Conservation (phyloP, 2,113 vertebrate genomes). For the Dryoscopus gambensis region DNA sequence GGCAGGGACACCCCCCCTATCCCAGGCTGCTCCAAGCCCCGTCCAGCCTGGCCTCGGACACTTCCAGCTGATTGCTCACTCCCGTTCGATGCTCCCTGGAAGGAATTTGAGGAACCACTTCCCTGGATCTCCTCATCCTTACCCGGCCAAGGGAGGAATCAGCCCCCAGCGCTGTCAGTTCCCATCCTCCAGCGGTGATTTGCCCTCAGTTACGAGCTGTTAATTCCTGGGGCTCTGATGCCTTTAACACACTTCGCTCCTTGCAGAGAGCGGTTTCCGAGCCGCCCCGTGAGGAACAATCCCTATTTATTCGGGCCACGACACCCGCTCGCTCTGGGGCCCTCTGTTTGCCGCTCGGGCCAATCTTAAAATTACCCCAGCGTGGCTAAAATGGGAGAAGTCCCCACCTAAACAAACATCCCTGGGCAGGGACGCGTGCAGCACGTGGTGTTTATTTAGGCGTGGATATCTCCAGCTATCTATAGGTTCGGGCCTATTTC, state of each 20-base stretch:
- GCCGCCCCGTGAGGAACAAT: background rate
- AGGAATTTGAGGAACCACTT: background rate
- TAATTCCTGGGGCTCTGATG: background rate
- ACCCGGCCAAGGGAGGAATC: background rate
- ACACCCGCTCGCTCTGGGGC: background rate
- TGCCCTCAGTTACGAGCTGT: background rate
- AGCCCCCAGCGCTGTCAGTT: background rate
- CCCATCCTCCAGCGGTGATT: background rate
- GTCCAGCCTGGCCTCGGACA: fast-evolving
- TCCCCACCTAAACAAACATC: background rate
- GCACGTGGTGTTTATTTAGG: background rate
- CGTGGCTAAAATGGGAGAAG: background rate
- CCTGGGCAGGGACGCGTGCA: background rate
- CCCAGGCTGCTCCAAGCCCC: background rate
- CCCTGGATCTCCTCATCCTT: background rate
- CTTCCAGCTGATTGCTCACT: fast-evolving
- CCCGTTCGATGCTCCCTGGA: background rate
- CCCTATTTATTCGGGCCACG: background rate
- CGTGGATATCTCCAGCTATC: background rate
- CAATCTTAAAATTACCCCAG: background rate
- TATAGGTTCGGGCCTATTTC: background rate
- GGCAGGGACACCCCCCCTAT: fast-evolving
- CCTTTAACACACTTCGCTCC: background rate
- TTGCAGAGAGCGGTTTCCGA: background rate
- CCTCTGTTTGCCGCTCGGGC: background rate